Evolutionary conservation across 2,113 vertebrate genomes (phyloP).

Genomic region (Cochlearius cochlearius): DNA sequence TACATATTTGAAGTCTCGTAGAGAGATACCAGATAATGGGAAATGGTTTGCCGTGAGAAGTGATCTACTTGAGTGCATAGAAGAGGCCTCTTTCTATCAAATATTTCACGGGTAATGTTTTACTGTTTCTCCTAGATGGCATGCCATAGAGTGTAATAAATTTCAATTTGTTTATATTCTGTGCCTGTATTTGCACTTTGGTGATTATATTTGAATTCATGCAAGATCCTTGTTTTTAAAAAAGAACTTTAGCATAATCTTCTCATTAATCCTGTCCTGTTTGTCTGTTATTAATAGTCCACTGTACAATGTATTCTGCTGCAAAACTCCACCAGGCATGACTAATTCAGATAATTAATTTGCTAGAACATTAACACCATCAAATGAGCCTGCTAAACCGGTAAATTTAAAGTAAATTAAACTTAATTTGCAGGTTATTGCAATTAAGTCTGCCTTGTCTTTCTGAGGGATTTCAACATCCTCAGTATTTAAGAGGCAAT

Average conservation of each 20-base stretch:
- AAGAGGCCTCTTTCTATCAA: constrained; percentile 61
- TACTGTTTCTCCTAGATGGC: constrained; percentile 78
- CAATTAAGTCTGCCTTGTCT: constrained; percentile 95
- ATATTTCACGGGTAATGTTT: constrained; percentile 74
- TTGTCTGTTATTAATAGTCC: constrained; percentile 96
- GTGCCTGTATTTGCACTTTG: constrained; percentile 77
- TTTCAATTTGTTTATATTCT: constrained; percentile 81
- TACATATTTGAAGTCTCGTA: constrained; percentile 6
- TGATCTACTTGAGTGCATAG: constrained; percentile 45
- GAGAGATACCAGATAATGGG: constrained; percentile 43
- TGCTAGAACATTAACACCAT: constrained; percentile 97
- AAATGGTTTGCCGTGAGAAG: constrained; percentile 62
- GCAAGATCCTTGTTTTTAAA: constrained; percentile 67
- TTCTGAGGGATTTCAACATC: constrained; percentile 89
- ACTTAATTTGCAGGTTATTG: constrained; percentile 94
- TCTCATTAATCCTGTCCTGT: constrained; percentile 91
- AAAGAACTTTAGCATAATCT: constrained; percentile 76
- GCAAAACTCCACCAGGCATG: constrained; percentile 93
- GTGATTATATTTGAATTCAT: constrained; percentile 80
- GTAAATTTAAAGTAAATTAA: constrained; percentile 95
- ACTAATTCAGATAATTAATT: constrained; percentile 99
- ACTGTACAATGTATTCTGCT: constrained; percentile 83
- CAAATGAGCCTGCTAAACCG: constrained; percentile 95
- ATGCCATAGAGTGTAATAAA: constrained; percentile 74
- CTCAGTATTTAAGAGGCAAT: constrained; percentile 88